Percentiles rank a stretch among this genome's conserved stretches.
phyloP scores from a whole-genome alignment of 2,797 vertebrate genomes.

The Parauchenoglanis ngamensis region DNA sequence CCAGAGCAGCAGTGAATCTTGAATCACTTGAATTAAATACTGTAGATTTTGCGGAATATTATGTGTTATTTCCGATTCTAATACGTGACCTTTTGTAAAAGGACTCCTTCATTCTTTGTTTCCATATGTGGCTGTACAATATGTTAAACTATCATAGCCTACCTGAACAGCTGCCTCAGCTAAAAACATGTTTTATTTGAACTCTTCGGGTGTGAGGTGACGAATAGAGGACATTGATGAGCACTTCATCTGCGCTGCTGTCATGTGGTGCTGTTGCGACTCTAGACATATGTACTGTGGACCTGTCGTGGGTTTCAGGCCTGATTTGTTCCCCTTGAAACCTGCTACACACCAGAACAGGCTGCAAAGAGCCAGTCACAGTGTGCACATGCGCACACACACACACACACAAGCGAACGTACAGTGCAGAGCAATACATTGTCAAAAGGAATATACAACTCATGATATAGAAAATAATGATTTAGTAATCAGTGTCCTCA shows the following conservation, averaged over 20 bases:
- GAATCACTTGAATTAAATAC: neutral
- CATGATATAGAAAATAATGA: neutral
- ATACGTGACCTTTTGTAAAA: neutral
- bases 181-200: neutral
- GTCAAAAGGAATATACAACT: neutral
- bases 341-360: neutral
- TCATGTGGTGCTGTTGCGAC: slow-evolving; percentile 75
- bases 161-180: slow-evolving; percentile 11
- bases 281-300: slow-evolving; percentile 70
- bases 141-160: neutral
- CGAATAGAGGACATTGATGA: slow-evolving; percentile 30
- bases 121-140: neutral
- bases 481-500: neutral
- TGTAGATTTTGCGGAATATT: neutral
- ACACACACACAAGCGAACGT: too few relatives aligned
- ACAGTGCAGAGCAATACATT: neutral
- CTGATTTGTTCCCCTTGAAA: slow-evolving; percentile 61
- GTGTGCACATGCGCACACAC: neutral
- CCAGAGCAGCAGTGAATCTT: neutral
- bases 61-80: neutral
- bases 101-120: neutral
- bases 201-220: slow-evolving; percentile 12
- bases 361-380: neutral
- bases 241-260: slow-evolving; percentile 66
- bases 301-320: slow-evolving; percentile 72